Evolutionary conservation across 1,140 invertebrate species (phyloP).

Genomic region (Pollicipes pollicipes): DNA sequence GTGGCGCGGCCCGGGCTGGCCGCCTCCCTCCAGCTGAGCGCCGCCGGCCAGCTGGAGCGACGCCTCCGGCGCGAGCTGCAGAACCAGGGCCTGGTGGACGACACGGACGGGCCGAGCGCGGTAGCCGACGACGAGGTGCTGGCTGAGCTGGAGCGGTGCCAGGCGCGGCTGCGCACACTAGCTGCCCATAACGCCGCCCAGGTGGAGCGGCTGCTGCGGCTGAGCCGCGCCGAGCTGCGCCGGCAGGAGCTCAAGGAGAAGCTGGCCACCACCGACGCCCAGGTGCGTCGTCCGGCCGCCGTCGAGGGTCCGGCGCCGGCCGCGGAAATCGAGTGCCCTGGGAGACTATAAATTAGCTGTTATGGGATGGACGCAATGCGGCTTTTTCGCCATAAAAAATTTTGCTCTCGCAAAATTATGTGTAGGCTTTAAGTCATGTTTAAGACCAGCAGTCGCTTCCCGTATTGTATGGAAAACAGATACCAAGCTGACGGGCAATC

Average conservation of each 20-base stretch:
- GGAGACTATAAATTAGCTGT: too few relatives aligned
- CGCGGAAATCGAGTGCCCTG: too few relatives aligned
- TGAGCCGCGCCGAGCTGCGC: conserved; percentile 21
- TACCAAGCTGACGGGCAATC: too few relatives aligned
- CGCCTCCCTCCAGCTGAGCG: conserved; percentile 14
- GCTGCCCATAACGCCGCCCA: conserved; percentile 26
- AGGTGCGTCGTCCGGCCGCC: conserved; percentile 20
- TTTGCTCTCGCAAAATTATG: too few relatives aligned
- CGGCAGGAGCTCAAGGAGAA: conserved; percentile 31
- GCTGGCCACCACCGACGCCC: conserved; percentile 28
- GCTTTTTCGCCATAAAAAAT: too few relatives aligned
- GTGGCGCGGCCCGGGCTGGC: conserved; percentile 16
- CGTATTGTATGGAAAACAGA: too few relatives aligned
- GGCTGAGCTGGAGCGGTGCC: conserved; percentile 29
- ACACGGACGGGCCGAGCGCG: conserved; percentile 33
- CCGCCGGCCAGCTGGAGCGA: conserved; percentile 40
- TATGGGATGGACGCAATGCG: too few relatives aligned
- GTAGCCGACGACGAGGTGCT: conserved; percentile 30
- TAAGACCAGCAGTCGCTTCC: too few relatives aligned
- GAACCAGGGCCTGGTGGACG: conserved; percentile 62
- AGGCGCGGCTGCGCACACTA: conserved; percentile 30
- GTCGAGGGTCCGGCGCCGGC: too few relatives aligned
- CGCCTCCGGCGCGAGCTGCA: conserved; percentile 67
- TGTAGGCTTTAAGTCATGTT: too few relatives aligned
- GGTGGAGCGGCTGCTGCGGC: conserved; percentile 22